Percentiles rank a stretch among this genome's conserved stretches.
Conservation (phyloP, 2,888 invertebrate species). For the Trichopria drosophilae region DNA sequence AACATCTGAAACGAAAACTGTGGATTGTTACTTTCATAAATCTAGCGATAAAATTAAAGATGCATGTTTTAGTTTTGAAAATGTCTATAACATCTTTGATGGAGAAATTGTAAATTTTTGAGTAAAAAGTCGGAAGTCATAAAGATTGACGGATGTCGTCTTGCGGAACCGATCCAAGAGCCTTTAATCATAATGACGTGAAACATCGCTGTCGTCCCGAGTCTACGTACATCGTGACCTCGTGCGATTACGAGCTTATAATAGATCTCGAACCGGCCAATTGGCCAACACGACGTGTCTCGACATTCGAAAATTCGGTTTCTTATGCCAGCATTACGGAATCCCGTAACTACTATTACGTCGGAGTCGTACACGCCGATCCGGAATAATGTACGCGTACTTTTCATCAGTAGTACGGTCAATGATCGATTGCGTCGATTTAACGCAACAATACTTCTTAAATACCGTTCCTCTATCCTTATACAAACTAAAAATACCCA, state of each 20-base stretch:
- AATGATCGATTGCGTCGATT: too few relatives aligned
- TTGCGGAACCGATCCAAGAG: slow-evolving; percentile 32
- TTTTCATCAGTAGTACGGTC: too few relatives aligned
- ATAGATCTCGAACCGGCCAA: slow-evolving; percentile 41
- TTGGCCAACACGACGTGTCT: slow-evolving; percentile 29
- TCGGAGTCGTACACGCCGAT: too few relatives aligned
- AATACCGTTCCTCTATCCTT: too few relatives aligned
- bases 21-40: background rate
- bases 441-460: too few relatives aligned
- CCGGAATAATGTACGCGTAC: too few relatives aligned
- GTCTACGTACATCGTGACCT: slow-evolving; percentile 38
- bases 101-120: background rate
- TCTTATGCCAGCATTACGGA: background rate
- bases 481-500: too few relatives aligned
- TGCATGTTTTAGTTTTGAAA: too few relatives aligned
- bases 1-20: too few relatives aligned
- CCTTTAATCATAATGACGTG: slow-evolving; percentile 44
- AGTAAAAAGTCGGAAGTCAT: background rate
- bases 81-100: too few relatives aligned
- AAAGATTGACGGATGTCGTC: background rate
- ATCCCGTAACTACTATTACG: too few relatives aligned
- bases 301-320: slow-evolving; percentile 4
- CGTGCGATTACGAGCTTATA: slow-evolving; percentile 41
- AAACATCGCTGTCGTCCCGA: slow-evolving; percentile 29
- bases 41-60: background rate